Conservation (phyloP, 2,113 vertebrate genomes). For the Tetrax tetrax region DNA sequence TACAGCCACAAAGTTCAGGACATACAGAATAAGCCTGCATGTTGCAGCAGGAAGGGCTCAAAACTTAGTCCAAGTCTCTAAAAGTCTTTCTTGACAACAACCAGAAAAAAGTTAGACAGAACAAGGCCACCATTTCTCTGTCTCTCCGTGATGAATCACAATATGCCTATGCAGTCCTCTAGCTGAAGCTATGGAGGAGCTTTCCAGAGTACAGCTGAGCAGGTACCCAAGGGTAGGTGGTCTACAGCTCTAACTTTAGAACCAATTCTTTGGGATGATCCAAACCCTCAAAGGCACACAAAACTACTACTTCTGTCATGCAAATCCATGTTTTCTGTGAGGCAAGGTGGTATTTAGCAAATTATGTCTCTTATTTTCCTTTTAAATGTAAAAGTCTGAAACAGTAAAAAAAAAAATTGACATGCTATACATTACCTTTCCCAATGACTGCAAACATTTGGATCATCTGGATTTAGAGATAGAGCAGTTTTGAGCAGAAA, state of each 20-base stretch:
- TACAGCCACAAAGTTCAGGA: constrained; percentile 14
- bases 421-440: constrained; percentile 85
- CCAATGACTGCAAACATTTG: constrained; percentile 99
- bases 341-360: neutral
- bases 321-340: neutral
- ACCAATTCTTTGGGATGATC: neutral
- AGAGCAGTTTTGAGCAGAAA: constrained; percentile 71
- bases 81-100: neutral
- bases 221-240: no score
- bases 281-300: neutral
- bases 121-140: neutral
- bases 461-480: constrained; percentile 94
- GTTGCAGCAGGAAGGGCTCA: neutral
- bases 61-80: neutral
- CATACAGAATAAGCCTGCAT: neutral
- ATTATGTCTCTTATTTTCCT: neutral
- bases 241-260: neutral
- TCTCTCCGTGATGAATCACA: neutral
- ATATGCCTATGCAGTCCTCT: neutral
- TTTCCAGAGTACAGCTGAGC: neutral
- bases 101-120: neutral
- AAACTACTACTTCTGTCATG: neutral
- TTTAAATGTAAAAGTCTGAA: neutral
- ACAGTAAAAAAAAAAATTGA: neutral
- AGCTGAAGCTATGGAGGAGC: neutral